Percentiles rank a stretch among this genome's conserved stretches.
Conservation (phyloP, 2,113 vertebrate genomes). For the Sapayoa aenigma region DNA sequence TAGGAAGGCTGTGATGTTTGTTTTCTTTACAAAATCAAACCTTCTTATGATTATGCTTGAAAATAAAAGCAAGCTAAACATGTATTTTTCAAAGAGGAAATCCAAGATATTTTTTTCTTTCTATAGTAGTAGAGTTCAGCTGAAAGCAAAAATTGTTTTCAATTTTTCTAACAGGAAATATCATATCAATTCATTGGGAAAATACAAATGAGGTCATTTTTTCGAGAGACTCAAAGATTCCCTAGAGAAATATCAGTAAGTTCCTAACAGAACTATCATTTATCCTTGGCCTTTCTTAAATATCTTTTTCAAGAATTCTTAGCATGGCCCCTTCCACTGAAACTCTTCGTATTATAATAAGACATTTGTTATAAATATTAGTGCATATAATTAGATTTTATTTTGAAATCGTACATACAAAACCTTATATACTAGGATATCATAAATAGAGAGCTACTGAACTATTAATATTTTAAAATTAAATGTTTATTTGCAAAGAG, state of each 20-base stretch:
- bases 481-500: conserved; percentile 43
- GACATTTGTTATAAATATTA: conserved; percentile 69
- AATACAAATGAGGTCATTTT: conserved; percentile 73
- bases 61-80: neutral
- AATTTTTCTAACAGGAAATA: conserved; percentile 72
- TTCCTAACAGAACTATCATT: conserved; percentile 67
- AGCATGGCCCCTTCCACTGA: conserved; percentile 51
- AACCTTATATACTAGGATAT: conserved; percentile 30
- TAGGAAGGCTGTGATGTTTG: neutral
- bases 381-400: conserved; percentile 61
- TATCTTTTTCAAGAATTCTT: conserved; percentile 66
- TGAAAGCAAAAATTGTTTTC: conserved; percentile 73
- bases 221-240: conserved; percentile 55
- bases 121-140: neutral
- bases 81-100: conserved; percentile 54
- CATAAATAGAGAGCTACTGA: conserved; percentile 4
- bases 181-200: conserved; percentile 70
- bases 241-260: conserved; percentile 76
- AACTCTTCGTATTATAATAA: conserved; percentile 55
- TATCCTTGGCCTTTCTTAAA: conserved; percentile 69
- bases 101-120: neutral
- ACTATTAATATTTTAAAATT: conserved; percentile 65
- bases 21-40: neutral
- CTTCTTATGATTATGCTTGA: neutral
- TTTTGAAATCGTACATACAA: conserved; percentile 51